Evolutionary conservation across 2,113 vertebrate genomes (phyloP).

Genomic region (Oreochromis aureus): DNA sequence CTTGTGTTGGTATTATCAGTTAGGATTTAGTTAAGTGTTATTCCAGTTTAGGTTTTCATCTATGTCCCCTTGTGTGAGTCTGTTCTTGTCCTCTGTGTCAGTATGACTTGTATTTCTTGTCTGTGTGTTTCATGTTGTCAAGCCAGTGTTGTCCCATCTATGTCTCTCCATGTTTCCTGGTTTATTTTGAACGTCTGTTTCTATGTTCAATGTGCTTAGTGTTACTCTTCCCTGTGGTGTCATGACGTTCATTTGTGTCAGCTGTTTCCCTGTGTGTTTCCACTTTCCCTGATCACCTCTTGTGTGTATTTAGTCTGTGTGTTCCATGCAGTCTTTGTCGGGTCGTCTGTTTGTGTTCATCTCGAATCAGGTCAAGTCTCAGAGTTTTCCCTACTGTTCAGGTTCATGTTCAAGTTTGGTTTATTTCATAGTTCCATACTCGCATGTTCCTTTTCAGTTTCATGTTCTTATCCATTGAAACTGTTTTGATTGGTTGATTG

Average conservation of each 20-base stretch:
- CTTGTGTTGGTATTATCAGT: not conserved
- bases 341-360: not conserved
- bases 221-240: not conserved
- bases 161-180: not conserved
- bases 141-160: not conserved
- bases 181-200: not conserved
- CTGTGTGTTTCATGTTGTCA: not conserved
- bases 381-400: not conserved
- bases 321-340: not conserved
- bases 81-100: not conserved
- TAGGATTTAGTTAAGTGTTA: not conserved
- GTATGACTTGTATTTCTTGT: not conserved
- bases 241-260: not conserved
- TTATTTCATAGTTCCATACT: not conserved
- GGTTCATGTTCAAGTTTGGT: not conserved
- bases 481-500: not conserved
- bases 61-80: not conserved
- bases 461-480: not conserved
- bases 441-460: not conserved
- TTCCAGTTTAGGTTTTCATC: not conserved
- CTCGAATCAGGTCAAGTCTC: not conserved
- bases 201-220: not conserved
- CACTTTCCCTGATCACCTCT: not conserved
- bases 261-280: not conserved
- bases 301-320: not conserved